Base-by-base conservation (phyloP, 1,140 invertebrate species). In the Drosophila ironensis region DNA sequence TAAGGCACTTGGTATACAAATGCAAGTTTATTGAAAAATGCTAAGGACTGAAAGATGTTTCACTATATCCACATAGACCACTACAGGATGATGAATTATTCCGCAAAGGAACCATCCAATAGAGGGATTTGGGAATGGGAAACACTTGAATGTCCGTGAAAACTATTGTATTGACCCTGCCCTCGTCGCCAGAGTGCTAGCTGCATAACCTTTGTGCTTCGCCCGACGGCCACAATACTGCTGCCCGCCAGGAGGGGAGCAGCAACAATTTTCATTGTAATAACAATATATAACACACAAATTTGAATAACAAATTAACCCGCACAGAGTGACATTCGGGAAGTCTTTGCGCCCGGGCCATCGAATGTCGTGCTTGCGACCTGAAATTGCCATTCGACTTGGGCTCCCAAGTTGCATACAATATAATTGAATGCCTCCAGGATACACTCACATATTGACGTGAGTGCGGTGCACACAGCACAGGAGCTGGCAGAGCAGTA, bases 281-380 rank as follows among this genome's bases (percentile, higher is more conserved):
- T 84, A 84, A 84, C 78, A 84, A 84, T 84, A 84, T 84, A 84
- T 84, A 86, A 84, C 78, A 84, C 60, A 84, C 80, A 84, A 84
- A 84, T 84, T 84, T 84, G 78, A 84, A 84, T 84, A 84, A 78
- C 80, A 84, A 84, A 84, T 84, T 84, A 84, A 84, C 78, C 61
- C 37, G n/a, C 53, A 53, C 57, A 67, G 41, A 72, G 69, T 72
- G 68, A 69, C 78, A 82, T 68, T 74, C 59, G 37, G 42, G 20
- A 35, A 63, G 59, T 63, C 56, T 63, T 63, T 47, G 45, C 2
- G 14, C 14, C 14, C 33, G 6, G 33, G 11, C 5, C 33, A 56
- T 42, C 40, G 35, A 60, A 67, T 75, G 67, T 66, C 72, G 72
- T 63, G 63, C 72, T 63, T 63, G 63, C 45, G 67, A 42, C 53